Evolutionary conservation across 2,113 vertebrate genomes (phyloP).

Genomic region (Ursus arctos): DNA sequence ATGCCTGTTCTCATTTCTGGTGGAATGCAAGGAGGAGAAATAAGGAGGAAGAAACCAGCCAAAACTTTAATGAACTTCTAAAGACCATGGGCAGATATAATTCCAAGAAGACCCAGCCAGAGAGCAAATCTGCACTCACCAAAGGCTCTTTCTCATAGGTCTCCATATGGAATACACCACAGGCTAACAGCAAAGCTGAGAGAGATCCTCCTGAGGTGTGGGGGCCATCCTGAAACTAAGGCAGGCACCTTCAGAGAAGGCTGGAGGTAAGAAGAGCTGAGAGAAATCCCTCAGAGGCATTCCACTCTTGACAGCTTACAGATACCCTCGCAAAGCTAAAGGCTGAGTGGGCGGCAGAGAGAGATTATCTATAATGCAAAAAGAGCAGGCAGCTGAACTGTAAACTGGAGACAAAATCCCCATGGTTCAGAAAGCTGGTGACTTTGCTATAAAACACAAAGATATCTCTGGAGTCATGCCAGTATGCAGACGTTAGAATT

Average conservation of each 20-base stretch:
- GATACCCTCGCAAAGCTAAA: background rate
- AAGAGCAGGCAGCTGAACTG: background rate
- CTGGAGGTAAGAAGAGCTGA: too few species aligned
- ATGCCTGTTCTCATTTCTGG: background rate
- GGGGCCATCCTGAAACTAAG: background rate
- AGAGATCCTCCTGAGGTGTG: background rate
- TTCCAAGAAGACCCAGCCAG: background rate
- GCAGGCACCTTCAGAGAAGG: background rate
- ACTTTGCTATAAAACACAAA: conserved; percentile 7
- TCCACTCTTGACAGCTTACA: background rate
- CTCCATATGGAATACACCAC: background rate
- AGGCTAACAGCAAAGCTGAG: background rate
- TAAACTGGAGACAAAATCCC: background rate
- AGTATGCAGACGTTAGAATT: background rate
- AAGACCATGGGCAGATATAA: background rate
- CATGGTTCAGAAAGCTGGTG: background rate
- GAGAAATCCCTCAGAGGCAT: background rate
- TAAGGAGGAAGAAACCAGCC: background rate
- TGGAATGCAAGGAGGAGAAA: background rate
- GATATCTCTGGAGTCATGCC: background rate
- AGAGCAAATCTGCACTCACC: background rate
- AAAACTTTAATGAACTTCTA: background rate
- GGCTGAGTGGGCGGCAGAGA: background rate
- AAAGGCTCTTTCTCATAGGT: background rate
- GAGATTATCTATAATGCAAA: background rate